Evolutionary conservation across 92 coral and sea anemone genomes (phyloP).

Genomic region (Paragorgia papillata): DNA sequence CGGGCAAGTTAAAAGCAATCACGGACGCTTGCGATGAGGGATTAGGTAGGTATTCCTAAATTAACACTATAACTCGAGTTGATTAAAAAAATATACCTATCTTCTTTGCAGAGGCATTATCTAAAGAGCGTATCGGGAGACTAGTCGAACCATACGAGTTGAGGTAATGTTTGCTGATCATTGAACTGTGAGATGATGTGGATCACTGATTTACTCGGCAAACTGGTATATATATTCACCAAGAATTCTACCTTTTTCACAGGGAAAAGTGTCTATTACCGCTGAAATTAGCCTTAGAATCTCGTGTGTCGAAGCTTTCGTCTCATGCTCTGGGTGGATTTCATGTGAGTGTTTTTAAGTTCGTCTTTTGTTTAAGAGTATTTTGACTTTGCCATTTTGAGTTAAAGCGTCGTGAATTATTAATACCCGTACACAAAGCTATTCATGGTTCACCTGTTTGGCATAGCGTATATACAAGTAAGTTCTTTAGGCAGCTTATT

Average conservation of each 20-base stretch:
- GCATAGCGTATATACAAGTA: no score
- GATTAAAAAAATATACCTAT: not conserved
- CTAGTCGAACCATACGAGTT: constrained; percentile 85
- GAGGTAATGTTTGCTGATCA: constrained; percentile 60
- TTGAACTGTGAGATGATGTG: constrained; percentile 49
- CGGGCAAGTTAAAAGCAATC: constrained; percentile 82
- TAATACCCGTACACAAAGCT: constrained; percentile 44
- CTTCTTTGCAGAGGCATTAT: constrained; percentile 72
- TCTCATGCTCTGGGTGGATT: constrained; percentile 85
- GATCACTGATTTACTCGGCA: constrained; percentile 61
- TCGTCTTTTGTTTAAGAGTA: not conserved
- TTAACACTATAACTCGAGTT: not conserved
- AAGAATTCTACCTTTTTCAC: not conserved
- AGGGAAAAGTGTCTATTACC: constrained; percentile 94
- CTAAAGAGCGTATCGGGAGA: constrained; percentile 80
- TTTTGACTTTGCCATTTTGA: constrained; percentile 15
- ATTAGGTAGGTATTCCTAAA: constrained; percentile 68
- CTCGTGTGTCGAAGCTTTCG: constrained; percentile 82
- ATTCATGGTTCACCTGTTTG: not conserved
- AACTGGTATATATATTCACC: constrained; percentile 25
- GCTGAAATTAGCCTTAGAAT: constrained; percentile 89
- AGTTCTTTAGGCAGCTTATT: not conserved
- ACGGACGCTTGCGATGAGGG: constrained; percentile 95
- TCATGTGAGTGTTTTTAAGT: constrained; percentile 68
- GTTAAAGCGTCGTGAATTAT: constrained; percentile 55